phyloP scores from a whole-genome alignment of 1,140 invertebrate genomes.

The Onthophagus taurus region DNA sequence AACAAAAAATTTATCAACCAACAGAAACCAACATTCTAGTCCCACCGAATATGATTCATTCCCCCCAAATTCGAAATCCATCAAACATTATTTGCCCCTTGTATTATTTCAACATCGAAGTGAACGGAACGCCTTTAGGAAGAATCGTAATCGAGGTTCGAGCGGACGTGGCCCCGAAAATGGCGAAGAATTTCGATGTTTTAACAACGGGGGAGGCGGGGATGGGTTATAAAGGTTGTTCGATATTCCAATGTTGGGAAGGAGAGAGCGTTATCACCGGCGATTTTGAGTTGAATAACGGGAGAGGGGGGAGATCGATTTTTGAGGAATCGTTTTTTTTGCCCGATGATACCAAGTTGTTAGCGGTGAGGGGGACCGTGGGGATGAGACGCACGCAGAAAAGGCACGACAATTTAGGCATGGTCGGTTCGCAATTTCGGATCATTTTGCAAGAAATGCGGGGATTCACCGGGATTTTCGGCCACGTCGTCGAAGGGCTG shows the following conservation, averaged over 20 bases:
- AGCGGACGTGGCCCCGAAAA: slow-evolving; percentile 77
- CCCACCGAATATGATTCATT: slow-evolving; percentile 35
- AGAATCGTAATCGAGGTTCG: slow-evolving; percentile 75
- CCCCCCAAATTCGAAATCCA: slow-evolving; percentile 40
- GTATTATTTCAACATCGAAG: slow-evolving; percentile 69
- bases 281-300: slow-evolving; percentile 74
- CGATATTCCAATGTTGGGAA: slow-evolving; percentile 74
- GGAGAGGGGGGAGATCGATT: slow-evolving; percentile 66
- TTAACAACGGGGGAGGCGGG: slow-evolving; percentile 71
- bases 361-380: slow-evolving; percentile 65
- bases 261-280: slow-evolving; percentile 71
- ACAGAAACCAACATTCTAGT: slow-evolving; percentile 28
- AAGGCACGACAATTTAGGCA: slow-evolving; percentile 65
- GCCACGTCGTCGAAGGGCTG: slow-evolving; percentile 68
- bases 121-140: slow-evolving; percentile 58
- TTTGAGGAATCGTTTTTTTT: slow-evolving; percentile 70
- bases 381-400: slow-evolving; percentile 77
- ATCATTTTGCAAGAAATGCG: slow-evolving; percentile 72
- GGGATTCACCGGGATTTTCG: slow-evolving; percentile 75
- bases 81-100: slow-evolving; percentile 54
- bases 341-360: slow-evolving; percentile 70
- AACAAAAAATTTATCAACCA: slow-evolving; percentile 30
- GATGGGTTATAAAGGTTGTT: slow-evolving; percentile 67
- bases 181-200: slow-evolving; percentile 80
- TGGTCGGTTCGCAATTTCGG: slow-evolving; percentile 77